Conservation (phyloP, 2,888 invertebrate species). For the Hofmannophila pseudospretella region DNA sequence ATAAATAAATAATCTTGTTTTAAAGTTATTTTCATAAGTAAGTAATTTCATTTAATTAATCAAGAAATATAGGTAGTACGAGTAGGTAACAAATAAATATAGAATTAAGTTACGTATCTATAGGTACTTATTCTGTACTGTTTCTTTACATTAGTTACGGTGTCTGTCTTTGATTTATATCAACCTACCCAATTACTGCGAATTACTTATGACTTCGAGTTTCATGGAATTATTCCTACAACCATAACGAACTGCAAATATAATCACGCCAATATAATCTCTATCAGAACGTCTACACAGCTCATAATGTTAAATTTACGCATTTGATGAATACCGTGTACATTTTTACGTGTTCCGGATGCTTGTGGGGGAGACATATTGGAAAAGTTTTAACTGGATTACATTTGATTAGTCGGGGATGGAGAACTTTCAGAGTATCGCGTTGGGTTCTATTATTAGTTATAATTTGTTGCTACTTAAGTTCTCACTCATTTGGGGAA, state of each 20-base stretch:
- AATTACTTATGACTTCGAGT: conserved; percentile 21
- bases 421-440: conserved; percentile 19
- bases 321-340: conserved; percentile 4
- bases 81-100: too few species aligned
- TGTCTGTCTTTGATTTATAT: too few species aligned
- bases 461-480: conserved; percentile 52
- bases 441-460: conserved; percentile 20
- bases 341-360: conserved; percentile 16
- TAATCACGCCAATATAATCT: conserved; percentile 1
- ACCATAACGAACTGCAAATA: neutral
- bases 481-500: conserved; percentile 23
- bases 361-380: conserved; percentile 61
- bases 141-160: too few species aligned
- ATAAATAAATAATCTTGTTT: too few species aligned
- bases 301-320: neutral
- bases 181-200: conserved; percentile 23
- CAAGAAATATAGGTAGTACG: too few species aligned
- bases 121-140: too few species aligned
- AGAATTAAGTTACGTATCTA: too few species aligned
- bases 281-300: neutral
- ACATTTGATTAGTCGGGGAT: conserved; percentile 55
- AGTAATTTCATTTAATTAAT: too few species aligned
- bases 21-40: too few species aligned
- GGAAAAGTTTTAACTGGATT: conserved; percentile 75
- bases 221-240: conserved; percentile 16